Evolutionary conservation across 2,888 invertebrate species (phyloP).

Genomic region (Crocallis elinguaria): DNA sequence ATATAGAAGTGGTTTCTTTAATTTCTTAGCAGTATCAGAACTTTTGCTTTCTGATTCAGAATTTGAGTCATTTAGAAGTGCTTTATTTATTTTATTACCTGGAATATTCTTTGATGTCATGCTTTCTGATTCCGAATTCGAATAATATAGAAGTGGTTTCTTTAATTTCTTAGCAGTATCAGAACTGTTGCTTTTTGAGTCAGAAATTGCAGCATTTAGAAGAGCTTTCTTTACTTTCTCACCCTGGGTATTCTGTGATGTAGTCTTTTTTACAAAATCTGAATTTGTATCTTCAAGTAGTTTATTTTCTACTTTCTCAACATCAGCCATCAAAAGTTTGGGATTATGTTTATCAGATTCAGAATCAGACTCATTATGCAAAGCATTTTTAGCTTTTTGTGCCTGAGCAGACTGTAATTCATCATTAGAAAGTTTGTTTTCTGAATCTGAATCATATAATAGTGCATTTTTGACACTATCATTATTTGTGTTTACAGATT

Average conservation of each 20-base stretch:
- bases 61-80: not conserved
- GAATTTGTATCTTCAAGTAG: slow-evolving; percentile 1
- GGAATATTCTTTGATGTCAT: too few species aligned
- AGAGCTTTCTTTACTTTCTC: not conserved
- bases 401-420: not conserved
- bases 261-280: not conserved
- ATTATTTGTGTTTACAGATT: not conserved
- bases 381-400: slow-evolving; percentile 18
- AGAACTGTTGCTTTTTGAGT: not conserved
- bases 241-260: not conserved
- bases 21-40: not conserved
- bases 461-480: slow-evolving; percentile 42
- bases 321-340: slow-evolving; percentile 7
- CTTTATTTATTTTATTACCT: too few species aligned
- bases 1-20: too few species aligned
- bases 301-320: slow-evolving; percentile 1
- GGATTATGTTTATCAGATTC: slow-evolving; percentile 42
- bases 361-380: slow-evolving; percentile 39
- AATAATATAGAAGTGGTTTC: too few species aligned
- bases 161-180: not conserved
- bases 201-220: not conserved
- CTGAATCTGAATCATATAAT: slow-evolving; percentile 49
- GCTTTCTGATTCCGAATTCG: too few species aligned
- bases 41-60: not conserved
- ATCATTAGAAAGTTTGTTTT: slow-evolving; percentile 25